Conservation (phyloP, 2,888 invertebrate species). For the Erebia epiphron region DNA sequence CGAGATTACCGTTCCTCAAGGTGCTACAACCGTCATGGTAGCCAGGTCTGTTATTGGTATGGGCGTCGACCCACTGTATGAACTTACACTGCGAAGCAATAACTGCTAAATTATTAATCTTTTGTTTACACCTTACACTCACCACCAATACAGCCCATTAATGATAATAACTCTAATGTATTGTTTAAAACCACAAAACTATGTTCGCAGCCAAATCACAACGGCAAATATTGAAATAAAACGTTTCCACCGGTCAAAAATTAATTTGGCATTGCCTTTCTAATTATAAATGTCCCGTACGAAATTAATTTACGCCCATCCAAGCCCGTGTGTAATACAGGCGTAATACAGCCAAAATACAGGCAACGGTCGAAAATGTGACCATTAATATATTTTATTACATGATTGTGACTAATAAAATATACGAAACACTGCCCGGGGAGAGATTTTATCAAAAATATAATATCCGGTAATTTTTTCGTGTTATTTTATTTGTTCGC, state of each 20-base stretch:
- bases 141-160: too few species aligned
- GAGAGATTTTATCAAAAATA: conserved; percentile 16
- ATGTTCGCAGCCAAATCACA: neutral
- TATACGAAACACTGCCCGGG: conserved; percentile 3
- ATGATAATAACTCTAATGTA: neutral
- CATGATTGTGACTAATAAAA: conserved; percentile 23
- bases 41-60: too few species aligned
- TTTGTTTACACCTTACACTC: too few species aligned
- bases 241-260: conserved; percentile 11
- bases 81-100: too few species aligned
- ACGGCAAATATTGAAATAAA: conserved; percentile 1
- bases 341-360: conserved; percentile 14
- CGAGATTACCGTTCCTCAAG: too few species aligned
- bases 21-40: too few species aligned
- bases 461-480: neutral
- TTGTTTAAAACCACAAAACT: neutral
- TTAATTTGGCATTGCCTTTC: conserved; percentile 23
- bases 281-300: conserved; percentile 19
- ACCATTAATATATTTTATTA: conserved; percentile 24
- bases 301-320: conserved; percentile 13
- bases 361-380: conserved; percentile 19
- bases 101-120: too few species aligned
- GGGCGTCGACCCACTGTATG: too few species aligned
- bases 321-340: conserved; percentile 16
- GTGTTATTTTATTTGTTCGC: conserved; percentile 2